Percentiles rank a stretch among this genome's conserved stretches.
Evolutionary conservation across 2,113 vertebrate species (phyloP).

Genomic region (Anguilla rostrata): DNA sequence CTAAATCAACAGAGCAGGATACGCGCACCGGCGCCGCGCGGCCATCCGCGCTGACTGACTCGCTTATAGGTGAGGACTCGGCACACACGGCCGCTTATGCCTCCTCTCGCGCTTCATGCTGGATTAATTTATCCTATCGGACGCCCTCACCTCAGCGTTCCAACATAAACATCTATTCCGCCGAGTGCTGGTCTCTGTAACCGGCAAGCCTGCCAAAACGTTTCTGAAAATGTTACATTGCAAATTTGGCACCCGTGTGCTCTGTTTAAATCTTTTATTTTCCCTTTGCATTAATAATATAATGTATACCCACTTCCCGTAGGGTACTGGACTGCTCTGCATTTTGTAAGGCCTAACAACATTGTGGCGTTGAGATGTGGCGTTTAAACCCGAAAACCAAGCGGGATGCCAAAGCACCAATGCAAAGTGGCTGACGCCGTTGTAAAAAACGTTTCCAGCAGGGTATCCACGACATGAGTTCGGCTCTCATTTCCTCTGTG

Average conservation of each 20-base stretch:
- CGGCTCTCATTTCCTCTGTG: not conserved
- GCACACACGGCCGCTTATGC: not conserved
- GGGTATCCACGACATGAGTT: not conserved
- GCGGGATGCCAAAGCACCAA: not conserved
- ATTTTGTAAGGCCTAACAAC: not conserved
- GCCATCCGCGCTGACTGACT: not conserved
- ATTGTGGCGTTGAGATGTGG: not conserved
- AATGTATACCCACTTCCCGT: too few relatives aligned
- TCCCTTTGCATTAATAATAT: too few relatives aligned
- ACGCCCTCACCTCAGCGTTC: not conserved
- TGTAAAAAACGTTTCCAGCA: not conserved
- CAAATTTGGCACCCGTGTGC: too few relatives aligned
- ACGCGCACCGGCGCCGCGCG: not conserved
- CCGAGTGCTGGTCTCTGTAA: not conserved
- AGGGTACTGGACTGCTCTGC: not conserved
- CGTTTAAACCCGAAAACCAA: not conserved
- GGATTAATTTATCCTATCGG: not conserved
- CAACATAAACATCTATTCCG: not conserved
- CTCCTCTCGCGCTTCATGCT: not conserved
- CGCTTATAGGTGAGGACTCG: not conserved
- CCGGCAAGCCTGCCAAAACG: too few relatives aligned
- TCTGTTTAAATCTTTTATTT: too few relatives aligned
- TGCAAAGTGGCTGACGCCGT: not conserved
- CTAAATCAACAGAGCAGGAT: constrained; percentile 37
- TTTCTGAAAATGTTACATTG: too few relatives aligned